Percentiles rank a stretch among this genome's conserved stretches.
These are phyloP conservation scores for Eurosta solidaginis DNA, from an alignment of 1,140 invertebrate species.

Conservation along the genomic window DNA sequence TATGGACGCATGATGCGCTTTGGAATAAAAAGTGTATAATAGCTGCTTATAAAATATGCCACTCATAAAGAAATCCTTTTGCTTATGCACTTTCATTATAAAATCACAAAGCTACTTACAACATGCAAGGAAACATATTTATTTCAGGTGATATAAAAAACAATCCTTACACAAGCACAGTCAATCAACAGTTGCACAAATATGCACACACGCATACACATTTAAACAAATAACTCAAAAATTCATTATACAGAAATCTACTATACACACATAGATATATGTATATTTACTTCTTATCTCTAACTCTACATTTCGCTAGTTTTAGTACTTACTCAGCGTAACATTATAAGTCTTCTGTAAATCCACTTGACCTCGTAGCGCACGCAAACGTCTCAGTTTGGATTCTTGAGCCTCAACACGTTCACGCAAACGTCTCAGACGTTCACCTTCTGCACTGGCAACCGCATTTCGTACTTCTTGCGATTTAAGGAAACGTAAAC, in stretches of 20 bases:
- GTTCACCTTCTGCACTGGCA: slow-evolving; percentile 83
- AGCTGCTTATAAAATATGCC: background rate
- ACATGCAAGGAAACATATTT: background rate
- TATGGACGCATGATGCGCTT: too few species aligned
- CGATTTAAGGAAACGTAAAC: slow-evolving; percentile 91
- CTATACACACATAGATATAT: background rate
- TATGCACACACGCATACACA: background rate
- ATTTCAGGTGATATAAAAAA: too few species aligned
- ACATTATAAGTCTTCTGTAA: slow-evolving; percentile 88
- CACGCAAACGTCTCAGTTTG: slow-evolving; percentile 86
- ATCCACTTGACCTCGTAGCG: slow-evolving; percentile 89
- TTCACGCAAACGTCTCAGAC: slow-evolving; percentile 83
- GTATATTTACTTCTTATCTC: background rate
- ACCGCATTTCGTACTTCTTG: slow-evolving; percentile 74
- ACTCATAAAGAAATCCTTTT: background rate
- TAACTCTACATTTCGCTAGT: background rate
- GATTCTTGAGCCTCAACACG: slow-evolving; percentile 92
- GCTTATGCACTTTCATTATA: too few species aligned
- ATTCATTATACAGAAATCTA: background rate
- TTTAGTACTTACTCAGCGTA: slow-evolving; percentile 79
- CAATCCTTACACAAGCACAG: too few species aligned
- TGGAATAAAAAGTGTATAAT: background rate
- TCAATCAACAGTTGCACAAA: background rate
- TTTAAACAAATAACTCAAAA: background rate
- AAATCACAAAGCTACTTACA: background rate